A percentile compares a stretch with the other conserved stretches of the same genome.
Evolutionary conservation across 2,888 invertebrate genomes (phyloP).

Genomic region (Cecidostiba fungosa): DNA sequence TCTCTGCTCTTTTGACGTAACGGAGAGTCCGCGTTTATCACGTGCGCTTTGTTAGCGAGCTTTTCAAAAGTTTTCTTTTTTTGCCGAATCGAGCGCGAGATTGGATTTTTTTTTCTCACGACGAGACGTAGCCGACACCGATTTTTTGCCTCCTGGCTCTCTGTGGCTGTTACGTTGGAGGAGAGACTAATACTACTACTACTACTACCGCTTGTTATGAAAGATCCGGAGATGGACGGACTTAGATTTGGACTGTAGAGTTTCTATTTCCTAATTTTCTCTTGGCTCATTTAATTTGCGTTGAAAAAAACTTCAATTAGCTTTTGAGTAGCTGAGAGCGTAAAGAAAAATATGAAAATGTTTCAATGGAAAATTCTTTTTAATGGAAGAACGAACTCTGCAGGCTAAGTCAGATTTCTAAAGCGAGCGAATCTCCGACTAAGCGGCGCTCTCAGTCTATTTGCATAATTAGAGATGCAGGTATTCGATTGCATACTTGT

Average conservation of each 20-base stretch:
- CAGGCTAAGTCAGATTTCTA: background rate
- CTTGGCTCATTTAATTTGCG: background rate
- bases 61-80: slow-evolving; percentile 29
- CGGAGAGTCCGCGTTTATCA: background rate
- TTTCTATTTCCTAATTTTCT: background rate
- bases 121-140: background rate
- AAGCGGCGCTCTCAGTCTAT: background rate
- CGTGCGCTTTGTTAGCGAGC: slow-evolving; percentile 6
- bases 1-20: slow-evolving; percentile 12
- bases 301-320: background rate
- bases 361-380: background rate
- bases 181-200: background rate
- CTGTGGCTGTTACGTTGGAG: background rate
- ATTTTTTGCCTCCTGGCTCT: background rate
- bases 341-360: background rate
- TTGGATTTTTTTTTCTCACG: slow-evolving; percentile 5
- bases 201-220: background rate
- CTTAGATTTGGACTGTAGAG: background rate
- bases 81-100: slow-evolving; percentile 16
- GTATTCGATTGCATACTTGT: slow-evolving; percentile 21
- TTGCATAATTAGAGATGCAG: slow-evolving; percentile 39
- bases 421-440: background rate
- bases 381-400: background rate
- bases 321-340: background rate
- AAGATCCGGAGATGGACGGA: background rate